phyloP scores from a whole-genome alignment of 92 coral and sea anemone genomes.

The Pocillopora grandis region DNA sequence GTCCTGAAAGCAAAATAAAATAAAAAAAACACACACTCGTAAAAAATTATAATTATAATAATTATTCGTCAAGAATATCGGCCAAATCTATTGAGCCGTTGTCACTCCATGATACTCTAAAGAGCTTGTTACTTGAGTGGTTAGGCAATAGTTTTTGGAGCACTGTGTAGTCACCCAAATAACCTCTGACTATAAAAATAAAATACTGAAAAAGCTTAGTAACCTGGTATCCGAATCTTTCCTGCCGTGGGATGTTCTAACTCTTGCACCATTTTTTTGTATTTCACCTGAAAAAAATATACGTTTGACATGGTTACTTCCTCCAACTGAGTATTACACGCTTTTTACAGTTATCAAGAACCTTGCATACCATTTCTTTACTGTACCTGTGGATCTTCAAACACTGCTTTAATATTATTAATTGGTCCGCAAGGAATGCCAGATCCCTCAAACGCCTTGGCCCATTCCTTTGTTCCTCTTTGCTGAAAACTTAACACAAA shows the following conservation, averaged over 20 bases:
- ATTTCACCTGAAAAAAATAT: conserved; percentile 55
- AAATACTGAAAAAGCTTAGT: not conserved
- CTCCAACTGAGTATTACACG: not conserved
- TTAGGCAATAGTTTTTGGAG: no score
- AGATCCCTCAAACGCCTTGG: conserved; percentile 59
- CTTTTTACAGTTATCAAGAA: not conserved
- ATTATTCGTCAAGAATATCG: not conserved
- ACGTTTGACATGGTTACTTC: no score
- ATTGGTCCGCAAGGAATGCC: conserved; percentile 85
- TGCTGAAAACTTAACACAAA: conserved; percentile 40
- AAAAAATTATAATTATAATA: not conserved
- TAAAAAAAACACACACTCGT: not conserved
- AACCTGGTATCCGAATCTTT: conserved; percentile 75
- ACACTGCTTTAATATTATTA: conserved; percentile 75
- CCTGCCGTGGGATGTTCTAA: conserved; percentile 81
- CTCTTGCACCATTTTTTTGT: conserved; percentile 76
- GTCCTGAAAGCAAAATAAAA: conserved; percentile 50
- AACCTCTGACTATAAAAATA: no score
- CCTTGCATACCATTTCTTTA: not conserved
- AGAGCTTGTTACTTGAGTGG: no score
- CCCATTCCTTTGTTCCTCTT: conserved; percentile 74
- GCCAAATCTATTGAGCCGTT: not conserved
- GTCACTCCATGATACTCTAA: no score
- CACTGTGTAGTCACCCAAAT: no score
- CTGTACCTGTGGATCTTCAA: conserved; percentile 85